Base-by-base conservation (phyloP, 92 coral and sea anemone species). In the Epizoanthus illoricatus region DNA sequence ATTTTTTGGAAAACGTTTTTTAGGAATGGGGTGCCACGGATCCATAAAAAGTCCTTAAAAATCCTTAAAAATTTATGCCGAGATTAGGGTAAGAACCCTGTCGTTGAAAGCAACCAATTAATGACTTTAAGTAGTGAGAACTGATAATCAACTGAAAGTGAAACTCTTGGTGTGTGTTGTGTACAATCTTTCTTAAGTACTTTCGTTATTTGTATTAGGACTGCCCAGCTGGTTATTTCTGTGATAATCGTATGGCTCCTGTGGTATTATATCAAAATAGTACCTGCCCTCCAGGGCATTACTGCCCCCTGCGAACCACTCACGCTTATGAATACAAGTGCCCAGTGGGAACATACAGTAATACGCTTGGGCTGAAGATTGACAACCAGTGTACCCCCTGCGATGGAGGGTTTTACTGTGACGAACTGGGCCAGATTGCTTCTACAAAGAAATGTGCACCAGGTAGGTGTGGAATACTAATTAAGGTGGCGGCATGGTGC, bases 271-370 rank as follows among this genome's bases (percentile, higher is more conserved):
- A 91, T 86, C 85, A 88, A 52, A 95, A 95, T 92, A 95, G 98
- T 72, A 89, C 99, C 17, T 96, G 99, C 54, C 99, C 99, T 71
- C 86, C 93, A 36, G 99, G 99, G 16, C 74, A 89, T 79, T 96
- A 89, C 79, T 96, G 99, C 42, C 99, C 94, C 13, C 75, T 88
- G 65, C 91, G 93, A 11, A 96, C 99, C 6, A 85, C 69, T 8
- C 84, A 71, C n/a, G 95, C 94, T 8, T 87, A 75, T 60, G 94
- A 96, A 80, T 84, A 80, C 90, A 94, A 93, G 10, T 96, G 99
- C 65, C 99, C 97, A 0, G 76, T 92, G 63, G 99, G 99, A 59
- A 93, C 98, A 42, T 96, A 93, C 84, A 96, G 99, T 89, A 91
- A 91, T 59, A 76, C 88, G 19, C 70, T 75, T 55, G 98, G 98